Conservation (phyloP, 2,888 invertebrate genomes). For the Perizoma affinitatum region DNA sequence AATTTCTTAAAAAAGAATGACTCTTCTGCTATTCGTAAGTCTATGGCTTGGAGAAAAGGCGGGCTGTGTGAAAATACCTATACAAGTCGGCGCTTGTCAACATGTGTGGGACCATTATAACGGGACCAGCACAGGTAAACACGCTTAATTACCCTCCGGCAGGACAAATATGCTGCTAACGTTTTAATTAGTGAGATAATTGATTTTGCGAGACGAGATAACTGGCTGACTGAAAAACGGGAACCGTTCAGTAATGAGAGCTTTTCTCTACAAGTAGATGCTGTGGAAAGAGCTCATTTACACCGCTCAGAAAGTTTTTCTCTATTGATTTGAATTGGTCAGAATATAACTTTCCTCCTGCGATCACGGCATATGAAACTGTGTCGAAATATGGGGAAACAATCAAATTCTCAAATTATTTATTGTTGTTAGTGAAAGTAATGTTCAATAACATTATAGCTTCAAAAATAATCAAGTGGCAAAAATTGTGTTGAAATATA, state of each 20-base stretch:
- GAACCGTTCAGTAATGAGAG: slow-evolving; percentile 21
- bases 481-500: too few species aligned
- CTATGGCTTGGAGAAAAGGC: slow-evolving; percentile 54
- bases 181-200: slow-evolving; percentile 45
- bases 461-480: background rate
- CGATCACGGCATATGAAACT: too few species aligned
- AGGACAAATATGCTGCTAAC: slow-evolving; percentile 51
- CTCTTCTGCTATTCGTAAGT: slow-evolving; percentile 24
- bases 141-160: slow-evolving; percentile 42
- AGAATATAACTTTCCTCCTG: too few species aligned
- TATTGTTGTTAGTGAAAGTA: background rate
- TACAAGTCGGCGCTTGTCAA: slow-evolving; percentile 54
- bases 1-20: too few species aligned
- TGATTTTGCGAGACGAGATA: slow-evolving; percentile 29
- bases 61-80: slow-evolving; percentile 69
- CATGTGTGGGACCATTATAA: slow-evolving; percentile 70
- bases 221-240: slow-evolving; percentile 17
- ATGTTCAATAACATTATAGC: too few species aligned
- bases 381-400: too few species aligned
- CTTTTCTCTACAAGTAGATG: slow-evolving; percentile 10
- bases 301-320: too few species aligned
- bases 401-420: too few species aligned
- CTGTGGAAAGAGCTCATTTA: too few species aligned
- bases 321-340: too few species aligned
- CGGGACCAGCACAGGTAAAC: slow-evolving; percentile 60